These are phyloP conservation scores for Drosophila grimshawi DNA, from an alignment of 1,140 invertebrate species.

Conservation along the genomic window DNA sequence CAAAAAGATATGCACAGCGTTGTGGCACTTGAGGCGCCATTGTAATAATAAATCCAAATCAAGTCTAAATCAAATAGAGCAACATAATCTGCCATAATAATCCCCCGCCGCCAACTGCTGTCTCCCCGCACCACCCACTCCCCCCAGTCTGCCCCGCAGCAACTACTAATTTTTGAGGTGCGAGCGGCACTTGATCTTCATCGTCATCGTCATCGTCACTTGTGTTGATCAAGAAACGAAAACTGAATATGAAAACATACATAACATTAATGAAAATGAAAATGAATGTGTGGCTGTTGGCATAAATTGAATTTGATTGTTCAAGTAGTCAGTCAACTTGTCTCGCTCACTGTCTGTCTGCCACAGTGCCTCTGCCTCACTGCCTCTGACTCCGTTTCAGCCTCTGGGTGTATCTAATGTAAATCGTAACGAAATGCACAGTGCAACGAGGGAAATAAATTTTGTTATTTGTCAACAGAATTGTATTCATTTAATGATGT, in stretches of 20 bases:
- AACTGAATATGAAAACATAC: slow-evolving; percentile 47
- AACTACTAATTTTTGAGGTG: slow-evolving; percentile 49
- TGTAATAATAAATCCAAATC: slow-evolving; percentile 78
- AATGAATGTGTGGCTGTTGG: slow-evolving; percentile 58
- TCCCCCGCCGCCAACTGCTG: neutral
- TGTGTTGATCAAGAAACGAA: slow-evolving; percentile 63
- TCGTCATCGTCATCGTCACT: slow-evolving; percentile 51
- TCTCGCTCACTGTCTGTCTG: slow-evolving; percentile 33
- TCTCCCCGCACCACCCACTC: too few relatives aligned
- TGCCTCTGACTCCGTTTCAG: slow-evolving; percentile 12
- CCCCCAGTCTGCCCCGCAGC: neutral
- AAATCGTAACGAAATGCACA: slow-evolving; percentile 55
- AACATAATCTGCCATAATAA: slow-evolving; percentile 62
- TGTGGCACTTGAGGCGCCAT: slow-evolving; percentile 74
- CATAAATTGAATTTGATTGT: slow-evolving; percentile 82
- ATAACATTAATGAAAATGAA: slow-evolving; percentile 60
- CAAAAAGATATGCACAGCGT: slow-evolving; percentile 55
- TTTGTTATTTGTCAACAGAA: neutral
- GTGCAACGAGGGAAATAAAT: slow-evolving; percentile 3
- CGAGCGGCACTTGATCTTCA: slow-evolving; percentile 69
- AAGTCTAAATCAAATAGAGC: slow-evolving; percentile 77
- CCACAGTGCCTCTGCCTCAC: slow-evolving; percentile 2
- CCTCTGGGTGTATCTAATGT: slow-evolving; percentile 62
- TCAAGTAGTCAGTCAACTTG: slow-evolving; percentile 69
- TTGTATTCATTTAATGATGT: neutral